Evolutionary conservation across 2,888 invertebrate species (phyloP).

Genomic region (Orgyia antiqua): DNA sequence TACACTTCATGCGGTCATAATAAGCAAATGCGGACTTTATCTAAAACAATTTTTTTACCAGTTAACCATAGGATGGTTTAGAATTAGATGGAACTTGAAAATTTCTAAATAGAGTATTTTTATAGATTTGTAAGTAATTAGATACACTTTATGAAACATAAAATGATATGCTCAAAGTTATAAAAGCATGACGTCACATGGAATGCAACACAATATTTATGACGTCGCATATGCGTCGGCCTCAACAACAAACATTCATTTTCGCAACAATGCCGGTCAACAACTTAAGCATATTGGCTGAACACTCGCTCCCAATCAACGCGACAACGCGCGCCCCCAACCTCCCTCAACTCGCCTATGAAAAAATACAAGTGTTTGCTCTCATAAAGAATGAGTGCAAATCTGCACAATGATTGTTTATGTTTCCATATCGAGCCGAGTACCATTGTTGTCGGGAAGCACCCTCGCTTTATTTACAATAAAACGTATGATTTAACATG

Average conservation of each 20-base stretch:
- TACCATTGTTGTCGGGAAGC: slow-evolving; percentile 46
- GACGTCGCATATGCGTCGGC: slow-evolving; percentile 31
- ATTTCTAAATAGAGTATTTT: no score
- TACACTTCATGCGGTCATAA: no score
- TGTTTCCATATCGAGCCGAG: slow-evolving; percentile 63
- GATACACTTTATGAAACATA: no score
- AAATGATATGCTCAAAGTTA: no score
- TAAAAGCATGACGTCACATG: no score
- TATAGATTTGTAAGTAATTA: no score
- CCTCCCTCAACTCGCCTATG: slow-evolving; percentile 33
- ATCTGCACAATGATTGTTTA: slow-evolving; percentile 75
- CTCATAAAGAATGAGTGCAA: slow-evolving; percentile 73
- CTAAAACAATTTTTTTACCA: no score
- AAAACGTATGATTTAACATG: slow-evolving; percentile 68
- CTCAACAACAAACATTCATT: slow-evolving; percentile 61
- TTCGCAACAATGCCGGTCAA: slow-evolving; percentile 65
- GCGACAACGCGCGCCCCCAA: slow-evolving; percentile 46
- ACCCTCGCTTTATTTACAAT: slow-evolving; percentile 54
- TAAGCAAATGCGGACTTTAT: no score
- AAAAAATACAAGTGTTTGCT: slow-evolving; percentile 71
- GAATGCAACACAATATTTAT: slow-evolving; percentile 26
- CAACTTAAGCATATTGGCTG: slow-evolving; percentile 69
- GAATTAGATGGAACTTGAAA: no score
- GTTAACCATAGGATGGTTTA: no score
- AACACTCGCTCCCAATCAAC: slow-evolving; percentile 71